These are phyloP conservation scores for Ennomos fuscantarius DNA, from an alignment of 2,888 invertebrate species.

Conservation along the genomic window DNA sequence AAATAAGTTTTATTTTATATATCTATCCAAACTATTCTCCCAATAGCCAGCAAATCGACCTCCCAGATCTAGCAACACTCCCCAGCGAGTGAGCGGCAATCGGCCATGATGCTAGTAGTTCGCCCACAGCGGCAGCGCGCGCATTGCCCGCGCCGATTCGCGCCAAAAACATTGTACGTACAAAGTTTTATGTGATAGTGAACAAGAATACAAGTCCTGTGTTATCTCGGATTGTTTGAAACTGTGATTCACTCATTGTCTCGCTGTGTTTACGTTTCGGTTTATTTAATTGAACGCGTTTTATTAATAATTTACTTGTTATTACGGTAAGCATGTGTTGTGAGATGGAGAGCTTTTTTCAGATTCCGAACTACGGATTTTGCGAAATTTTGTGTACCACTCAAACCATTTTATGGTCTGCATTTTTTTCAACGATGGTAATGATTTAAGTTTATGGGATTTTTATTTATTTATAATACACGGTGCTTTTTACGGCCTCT, in stretches of 20 bases:
- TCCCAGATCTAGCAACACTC: constrained; percentile 55
- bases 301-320: constrained; percentile 4
- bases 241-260: constrained; percentile 50
- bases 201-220: constrained; percentile 53
- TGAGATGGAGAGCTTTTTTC: constrained; percentile 3
- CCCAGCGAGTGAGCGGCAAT: constrained; percentile 70
- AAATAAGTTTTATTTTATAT: no score
- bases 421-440: no score
- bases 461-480: no score
- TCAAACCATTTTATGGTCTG: not conserved
- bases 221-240: constrained; percentile 51
- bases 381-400: not conserved
- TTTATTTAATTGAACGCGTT: constrained; percentile 4
- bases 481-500: no score
- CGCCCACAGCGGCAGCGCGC: constrained; percentile 43
- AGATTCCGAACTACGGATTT: not conserved
- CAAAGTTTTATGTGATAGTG: constrained; percentile 59
- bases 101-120: constrained; percentile 65
- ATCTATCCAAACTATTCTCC: constrained; percentile 1
- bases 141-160: constrained; percentile 10
- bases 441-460: no score
- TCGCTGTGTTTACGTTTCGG: constrained; percentile 62
- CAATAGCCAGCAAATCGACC: constrained; percentile 26
- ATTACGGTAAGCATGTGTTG: constrained; percentile 9
- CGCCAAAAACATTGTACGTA: constrained; percentile 33